Percentiles rank a stretch among this genome's conserved stretches.
Evolutionary conservation across 1,140 invertebrate genomes (phyloP).

Genomic region (Brachionus plicatilis): DNA sequence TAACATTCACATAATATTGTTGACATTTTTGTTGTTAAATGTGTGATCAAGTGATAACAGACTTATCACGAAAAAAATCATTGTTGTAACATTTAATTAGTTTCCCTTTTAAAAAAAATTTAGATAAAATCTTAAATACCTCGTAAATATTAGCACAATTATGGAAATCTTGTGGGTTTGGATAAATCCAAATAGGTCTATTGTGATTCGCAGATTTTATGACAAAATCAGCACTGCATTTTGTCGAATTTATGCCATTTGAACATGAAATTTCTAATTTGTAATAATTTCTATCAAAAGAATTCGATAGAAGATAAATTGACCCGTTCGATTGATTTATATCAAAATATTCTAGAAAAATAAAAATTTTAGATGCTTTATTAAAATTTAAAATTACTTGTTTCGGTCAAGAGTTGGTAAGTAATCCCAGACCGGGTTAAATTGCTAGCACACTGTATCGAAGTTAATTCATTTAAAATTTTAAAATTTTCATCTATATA

Average conservation of each 20-base stretch:
- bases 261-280: neutral
- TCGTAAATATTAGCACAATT: neutral
- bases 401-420: neutral
- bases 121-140: neutral
- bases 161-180: neutral
- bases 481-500: neutral
- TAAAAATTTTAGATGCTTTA: neutral
- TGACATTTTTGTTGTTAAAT: no score
- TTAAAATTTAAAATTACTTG: neutral
- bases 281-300: neutral
- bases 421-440: neutral
- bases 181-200: constrained; percentile 6
- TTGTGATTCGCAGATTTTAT: neutral
- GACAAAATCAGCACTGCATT: neutral
- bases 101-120: no score
- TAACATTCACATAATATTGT: no score
- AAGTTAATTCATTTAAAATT: neutral
- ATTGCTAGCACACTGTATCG: neutral
- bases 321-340: neutral
- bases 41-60: no score
- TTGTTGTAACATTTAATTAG: no score
- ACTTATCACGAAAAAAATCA: no score
- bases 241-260: neutral
- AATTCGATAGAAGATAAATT: neutral
- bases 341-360: neutral